Base-by-base conservation (phyloP, 23 tunicate genomes). In the Aplidium turbinatum region DNA sequence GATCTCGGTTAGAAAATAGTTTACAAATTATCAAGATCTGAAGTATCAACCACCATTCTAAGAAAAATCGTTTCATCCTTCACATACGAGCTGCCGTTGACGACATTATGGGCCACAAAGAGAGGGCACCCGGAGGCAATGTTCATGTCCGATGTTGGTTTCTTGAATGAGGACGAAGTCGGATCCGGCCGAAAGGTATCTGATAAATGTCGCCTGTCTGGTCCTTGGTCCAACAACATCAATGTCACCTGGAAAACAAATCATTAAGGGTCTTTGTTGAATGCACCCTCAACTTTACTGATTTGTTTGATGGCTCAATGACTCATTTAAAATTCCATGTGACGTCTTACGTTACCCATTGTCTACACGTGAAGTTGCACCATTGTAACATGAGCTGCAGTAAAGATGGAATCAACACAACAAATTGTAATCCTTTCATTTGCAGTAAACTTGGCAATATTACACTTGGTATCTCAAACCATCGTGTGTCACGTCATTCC, bases 131-230 rank as follows among this genome's bases (percentile, higher is more conserved):
- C 97, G 9, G 97, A 91, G 22, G 97, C 97, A 38, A 91, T 84
- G 75, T 91, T 91, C 97, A 91, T 91, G 74, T 91, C 97, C 20
- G 97, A 78, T 13, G 77, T 75, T 2, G 97, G 97, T 6, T 76
- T 75, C 50, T 91, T 84, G 75, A 91, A 91, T 2, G 91, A 84
- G 4, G 97, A 90, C 18, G 86, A 78, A 21, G 91, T 48, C 6
- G 97, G 97, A 77, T 91, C 97, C 30, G 97, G 97, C 22, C 91
- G 81, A 57, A 91, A 91, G n/a, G 91, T 84, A 57, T 91, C 97
- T 18, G 91, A 78, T 39, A 91, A 47, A 79, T 91, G 90, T 23
- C 82, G 72, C 2, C 97, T 82, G 48, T 84, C 82, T 0, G 58
- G 33, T 25, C 84, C 83, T 58, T 91, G 97, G 38, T 91, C 97